These are phyloP conservation scores for Drosophila ogumai DNA, from an alignment of 1,140 invertebrate species.

Conservation along the genomic window DNA sequence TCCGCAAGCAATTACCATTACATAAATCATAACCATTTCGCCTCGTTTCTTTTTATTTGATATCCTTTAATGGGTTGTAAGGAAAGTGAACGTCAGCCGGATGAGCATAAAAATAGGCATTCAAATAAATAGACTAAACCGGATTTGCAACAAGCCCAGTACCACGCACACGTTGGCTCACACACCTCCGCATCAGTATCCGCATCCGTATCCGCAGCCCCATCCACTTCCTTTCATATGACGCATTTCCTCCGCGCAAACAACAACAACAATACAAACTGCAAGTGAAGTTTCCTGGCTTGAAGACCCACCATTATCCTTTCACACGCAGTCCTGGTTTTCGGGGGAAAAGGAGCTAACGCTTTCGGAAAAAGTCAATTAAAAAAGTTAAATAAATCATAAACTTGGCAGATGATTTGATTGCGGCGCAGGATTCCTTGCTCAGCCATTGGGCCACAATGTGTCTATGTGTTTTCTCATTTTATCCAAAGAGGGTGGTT, in stretches of 20 bases:
- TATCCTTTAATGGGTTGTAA: slow-evolving; percentile 26
- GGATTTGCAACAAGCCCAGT: slow-evolving; percentile 68
- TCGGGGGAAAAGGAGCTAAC: slow-evolving; percentile 34
- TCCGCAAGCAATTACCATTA: slow-evolving; percentile 57
- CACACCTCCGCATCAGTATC: slow-evolving; percentile 52
- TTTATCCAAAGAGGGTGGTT: slow-evolving; percentile 11
- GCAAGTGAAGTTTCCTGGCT: slow-evolving; percentile 71
- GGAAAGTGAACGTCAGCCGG: slow-evolving; percentile 55
- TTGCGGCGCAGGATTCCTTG: slow-evolving; percentile 76
- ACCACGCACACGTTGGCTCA: slow-evolving; percentile 27
- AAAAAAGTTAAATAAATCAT: slow-evolving; percentile 85
- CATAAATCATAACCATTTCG: slow-evolving; percentile 69
- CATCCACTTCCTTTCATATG: slow-evolving; percentile 58
- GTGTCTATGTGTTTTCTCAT: slow-evolving; percentile 45
- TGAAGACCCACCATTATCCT: slow-evolving; percentile 81
- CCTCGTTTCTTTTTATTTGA: slow-evolving; percentile 23
- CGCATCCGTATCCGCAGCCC: slow-evolving; percentile 37
- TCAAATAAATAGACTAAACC: slow-evolving; percentile 79
- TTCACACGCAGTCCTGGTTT: slow-evolving; percentile 73
- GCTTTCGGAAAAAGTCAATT: slow-evolving; percentile 83
- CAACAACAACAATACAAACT: slow-evolving; percentile 29
- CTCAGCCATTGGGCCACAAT: slow-evolving; percentile 50
- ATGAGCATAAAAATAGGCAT: slow-evolving; percentile 78
- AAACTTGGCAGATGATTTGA: slow-evolving; percentile 84
- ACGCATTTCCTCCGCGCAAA: slow-evolving; percentile 63